Evolutionary conservation across 2,797 vertebrate species (phyloP).

Genomic region (Gobio occitaniae): DNA sequence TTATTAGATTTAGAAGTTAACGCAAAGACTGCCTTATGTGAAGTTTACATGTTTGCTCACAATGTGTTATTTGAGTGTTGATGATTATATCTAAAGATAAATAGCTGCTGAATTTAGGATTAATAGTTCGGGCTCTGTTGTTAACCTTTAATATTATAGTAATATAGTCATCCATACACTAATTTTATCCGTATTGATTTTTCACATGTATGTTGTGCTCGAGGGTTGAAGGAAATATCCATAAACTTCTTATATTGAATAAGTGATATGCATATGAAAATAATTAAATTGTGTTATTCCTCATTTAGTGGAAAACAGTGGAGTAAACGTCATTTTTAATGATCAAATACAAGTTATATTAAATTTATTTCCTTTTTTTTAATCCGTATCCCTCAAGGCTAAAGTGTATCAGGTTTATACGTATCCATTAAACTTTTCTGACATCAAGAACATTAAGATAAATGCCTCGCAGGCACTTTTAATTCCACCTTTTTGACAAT

Average conservation of each 20-base stretch:
- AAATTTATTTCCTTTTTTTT: background rate
- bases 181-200: background rate
- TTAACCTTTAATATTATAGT: too few species aligned
- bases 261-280: background rate
- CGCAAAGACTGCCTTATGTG: too few species aligned
- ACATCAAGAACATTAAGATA: background rate
- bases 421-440: background rate
- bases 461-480: background rate
- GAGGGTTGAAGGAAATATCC: background rate
- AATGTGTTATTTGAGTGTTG: too few species aligned
- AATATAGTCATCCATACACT: too few species aligned
- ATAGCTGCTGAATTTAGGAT: too few species aligned
- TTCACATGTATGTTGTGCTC: background rate
- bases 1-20: too few species aligned
- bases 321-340: background rate
- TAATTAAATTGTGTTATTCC: background rate
- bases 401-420: background rate
- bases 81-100: too few species aligned
- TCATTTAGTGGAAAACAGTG: too few species aligned
- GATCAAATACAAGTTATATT: background rate
- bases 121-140: too few species aligned
- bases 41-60: too few species aligned
- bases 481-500: background rate
- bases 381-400: background rate
- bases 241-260: background rate